Evolutionary conservation across 1,140 invertebrate species (phyloP).

Genomic region (Muscidifurax raptorellus): DNA sequence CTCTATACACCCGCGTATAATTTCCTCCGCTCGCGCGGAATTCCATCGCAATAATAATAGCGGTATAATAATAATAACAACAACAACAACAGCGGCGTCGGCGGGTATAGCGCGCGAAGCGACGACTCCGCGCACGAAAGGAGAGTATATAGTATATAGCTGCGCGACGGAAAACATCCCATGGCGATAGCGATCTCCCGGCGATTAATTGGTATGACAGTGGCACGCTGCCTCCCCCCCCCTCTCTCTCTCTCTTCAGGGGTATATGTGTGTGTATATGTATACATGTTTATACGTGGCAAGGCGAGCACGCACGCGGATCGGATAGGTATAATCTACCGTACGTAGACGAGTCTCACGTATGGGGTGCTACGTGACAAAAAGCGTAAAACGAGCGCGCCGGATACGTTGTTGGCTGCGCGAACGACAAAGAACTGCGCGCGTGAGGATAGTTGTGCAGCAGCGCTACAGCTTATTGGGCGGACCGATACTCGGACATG

Average conservation of each 20-base stretch:
- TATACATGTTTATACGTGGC: background rate
- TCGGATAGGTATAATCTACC: conserved; percentile 58
- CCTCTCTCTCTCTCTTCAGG: background rate
- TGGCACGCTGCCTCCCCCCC: conserved; percentile 63
- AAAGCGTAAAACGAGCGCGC: conserved; percentile 62
- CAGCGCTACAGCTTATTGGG: background rate
- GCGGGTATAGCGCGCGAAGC: too few relatives aligned
- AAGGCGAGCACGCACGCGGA: conserved; percentile 55
- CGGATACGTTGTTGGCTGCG: conserved; percentile 49
- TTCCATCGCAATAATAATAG: conserved; percentile 22
- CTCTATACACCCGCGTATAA: background rate
- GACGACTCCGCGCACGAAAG: conserved; percentile 53
- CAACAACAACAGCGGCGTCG: background rate
- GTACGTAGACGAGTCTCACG: conserved; percentile 62
- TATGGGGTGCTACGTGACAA: conserved; percentile 65
- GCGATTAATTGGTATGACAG: conserved; percentile 75
- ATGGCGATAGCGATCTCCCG: conserved; percentile 72
- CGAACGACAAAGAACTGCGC: background rate
- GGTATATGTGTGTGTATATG: background rate
- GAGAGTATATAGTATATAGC: conserved; percentile 57
- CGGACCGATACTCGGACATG: background rate
- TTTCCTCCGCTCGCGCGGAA: background rate
- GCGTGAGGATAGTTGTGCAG: background rate
- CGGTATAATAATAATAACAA: too few relatives aligned
- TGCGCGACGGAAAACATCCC: conserved; percentile 72